Evolutionary conservation across 1,140 invertebrate species (phyloP), one percentile per base, ranked within the genome.

Genomic region (Neodiprion lecontei): DNA sequence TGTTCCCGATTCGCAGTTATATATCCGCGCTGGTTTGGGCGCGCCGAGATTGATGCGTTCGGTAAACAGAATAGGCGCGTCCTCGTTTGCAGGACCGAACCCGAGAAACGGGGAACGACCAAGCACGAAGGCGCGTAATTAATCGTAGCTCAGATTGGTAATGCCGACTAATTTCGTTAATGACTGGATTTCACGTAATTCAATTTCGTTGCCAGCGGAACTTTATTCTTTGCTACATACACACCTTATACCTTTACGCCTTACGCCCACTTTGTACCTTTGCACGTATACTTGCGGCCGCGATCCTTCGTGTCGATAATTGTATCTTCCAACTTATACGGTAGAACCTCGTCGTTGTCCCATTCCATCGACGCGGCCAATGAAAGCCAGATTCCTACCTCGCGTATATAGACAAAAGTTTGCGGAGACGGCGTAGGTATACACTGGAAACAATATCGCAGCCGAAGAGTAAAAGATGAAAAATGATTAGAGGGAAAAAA

Each of bases 81-180:
- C 77, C 79, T 83, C 79, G 81, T 84, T 84, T 84, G 79, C 80
- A 78, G 53, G 53, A 61, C 53, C 11, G 53, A 12, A 61, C 53
- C 53, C 53, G 53, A 40, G 28, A 40, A 40, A 72, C 76, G 74
- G 73, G 71, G 77, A 70, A 47, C 67, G 67, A 21, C 17, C 17
- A 69, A 21, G 67, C 78, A 78, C 76, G 81, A 78, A 77, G 78
- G 77, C 77, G 81, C 76, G 80, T 79, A 82, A 84, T 84, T 84
- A 84, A 84, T 84, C 76, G 79, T 76, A 81, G 79, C 76, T 81
- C 75, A 79, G 79, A 81, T 83, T 79, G 76, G 81, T 83, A 83
- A 84, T 83, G 80, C 77, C 81, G 78, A 76, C 82, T 84, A 83
- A 84, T 84, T 83, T 83, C 81, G 81, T 78, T 79, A 78, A 80